phyloP scores from a whole-genome alignment of 2,797 vertebrate species.

The Morelia viridis region DNA sequence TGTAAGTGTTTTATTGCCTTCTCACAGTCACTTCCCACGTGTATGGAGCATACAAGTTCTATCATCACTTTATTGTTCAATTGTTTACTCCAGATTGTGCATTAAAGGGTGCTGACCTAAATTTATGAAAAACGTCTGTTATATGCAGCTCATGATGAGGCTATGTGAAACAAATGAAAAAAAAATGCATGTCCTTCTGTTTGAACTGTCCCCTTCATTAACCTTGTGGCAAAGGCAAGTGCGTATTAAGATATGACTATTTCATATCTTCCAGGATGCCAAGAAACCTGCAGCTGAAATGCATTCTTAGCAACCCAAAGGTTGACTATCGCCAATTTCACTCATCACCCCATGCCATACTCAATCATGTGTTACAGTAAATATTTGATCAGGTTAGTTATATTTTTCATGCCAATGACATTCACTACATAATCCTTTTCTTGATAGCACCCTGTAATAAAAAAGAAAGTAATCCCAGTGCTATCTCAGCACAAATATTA shows the following conservation, averaged over 20 bases:
- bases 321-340: constrained; percentile 44
- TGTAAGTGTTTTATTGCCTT: not conserved
- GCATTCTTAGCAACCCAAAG: constrained; percentile 46
- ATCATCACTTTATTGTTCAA: not conserved
- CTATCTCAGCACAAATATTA: not conserved
- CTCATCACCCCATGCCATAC: constrained; percentile 47
- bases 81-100: not conserved
- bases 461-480: not conserved
- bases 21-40: not conserved
- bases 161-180: not conserved
- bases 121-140: not conserved
- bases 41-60: not conserved
- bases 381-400: constrained; percentile 56
- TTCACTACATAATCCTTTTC: not conserved
- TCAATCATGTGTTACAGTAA: constrained; percentile 52
- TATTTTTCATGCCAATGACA: not conserved
- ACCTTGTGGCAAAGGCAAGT: not conserved
- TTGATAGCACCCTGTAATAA: not conserved
- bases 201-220: not conserved
- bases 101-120: not conserved
- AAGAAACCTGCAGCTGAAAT: constrained; percentile 33
- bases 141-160: not conserved
- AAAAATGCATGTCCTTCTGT: not conserved
- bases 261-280: constrained; percentile 14
- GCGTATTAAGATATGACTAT: not conserved